These are phyloP conservation scores for Gambusia holbrooki DNA, from an alignment of 2,113 vertebrate genomes.

Conservation along the genomic window DNA sequence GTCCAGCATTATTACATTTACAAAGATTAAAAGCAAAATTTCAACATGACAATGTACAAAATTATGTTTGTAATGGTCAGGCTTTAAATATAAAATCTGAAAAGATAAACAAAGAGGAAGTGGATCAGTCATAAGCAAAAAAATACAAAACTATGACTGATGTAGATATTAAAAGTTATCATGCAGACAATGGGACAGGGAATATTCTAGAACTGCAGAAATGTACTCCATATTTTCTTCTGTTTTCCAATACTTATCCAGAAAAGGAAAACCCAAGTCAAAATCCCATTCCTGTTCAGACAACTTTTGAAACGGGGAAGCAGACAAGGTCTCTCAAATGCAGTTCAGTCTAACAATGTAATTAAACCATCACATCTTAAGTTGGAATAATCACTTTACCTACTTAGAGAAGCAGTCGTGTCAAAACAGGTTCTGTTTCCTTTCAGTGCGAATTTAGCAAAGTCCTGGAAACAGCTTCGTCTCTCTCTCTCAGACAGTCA, in stretches of 20 bases:
- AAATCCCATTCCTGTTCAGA: no score
- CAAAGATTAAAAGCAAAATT: background rate
- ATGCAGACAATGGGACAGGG: background rate
- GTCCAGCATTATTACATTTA: background rate
- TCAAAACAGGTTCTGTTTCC: background rate
- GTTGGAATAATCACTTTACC: conserved; percentile 11
- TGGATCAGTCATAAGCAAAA: no score
- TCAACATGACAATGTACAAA: background rate
- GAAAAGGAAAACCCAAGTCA: no score
- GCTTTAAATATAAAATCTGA: background rate
- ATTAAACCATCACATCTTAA: conserved; percentile 5
- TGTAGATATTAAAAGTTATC: no score
- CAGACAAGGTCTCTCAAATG: no score
- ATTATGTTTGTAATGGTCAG: background rate
- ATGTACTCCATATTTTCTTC: no score
- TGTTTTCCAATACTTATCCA: no score
- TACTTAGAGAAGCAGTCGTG: background rate
- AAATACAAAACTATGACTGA: no score
- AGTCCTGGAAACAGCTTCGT: background rate
- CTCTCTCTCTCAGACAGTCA: conserved; percentile 7
- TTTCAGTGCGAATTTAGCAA: background rate
- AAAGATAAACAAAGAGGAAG: no score
- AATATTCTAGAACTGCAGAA: no score
- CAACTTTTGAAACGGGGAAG: no score
- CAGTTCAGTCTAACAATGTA: background rate